These are phyloP conservation scores for Platanista minor DNA, from an alignment of 2,113 vertebrate species.

Conservation along the genomic window DNA sequence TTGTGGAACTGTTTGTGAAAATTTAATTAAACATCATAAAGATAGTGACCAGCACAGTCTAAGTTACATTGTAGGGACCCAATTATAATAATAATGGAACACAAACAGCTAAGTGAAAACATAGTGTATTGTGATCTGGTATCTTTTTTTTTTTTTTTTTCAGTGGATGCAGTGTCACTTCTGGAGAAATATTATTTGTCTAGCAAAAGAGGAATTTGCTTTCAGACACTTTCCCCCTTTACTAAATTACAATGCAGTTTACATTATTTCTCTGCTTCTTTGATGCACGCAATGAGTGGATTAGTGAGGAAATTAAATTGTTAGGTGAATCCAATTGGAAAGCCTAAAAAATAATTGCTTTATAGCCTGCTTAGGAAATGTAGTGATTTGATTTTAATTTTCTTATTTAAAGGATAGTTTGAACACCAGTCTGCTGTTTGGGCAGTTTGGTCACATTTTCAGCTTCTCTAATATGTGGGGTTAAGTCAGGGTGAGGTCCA, in stretches of 20 bases:
- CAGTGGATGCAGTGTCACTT: background rate
- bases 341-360: background rate
- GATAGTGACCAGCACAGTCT: background rate
- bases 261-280: slow-evolving; percentile 19
- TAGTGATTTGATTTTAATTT: slow-evolving; percentile 17
- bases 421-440: background rate
- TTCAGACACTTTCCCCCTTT: background rate
- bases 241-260: slow-evolving; percentile 1
- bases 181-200: background rate
- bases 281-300: background rate
- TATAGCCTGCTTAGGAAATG: background rate
- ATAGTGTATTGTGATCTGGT: background rate
- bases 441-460: background rate
- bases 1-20: slow-evolving; percentile 15
- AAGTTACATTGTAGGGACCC: background rate
- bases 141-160: background rate
- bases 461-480: background rate
- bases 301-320: background rate
- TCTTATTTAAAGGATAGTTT: background rate
- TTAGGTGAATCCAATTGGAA: background rate
- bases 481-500: background rate
- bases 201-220: slow-evolving; percentile 8
- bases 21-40: slow-evolving; percentile 43
- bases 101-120: slow-evolving; percentile 16
- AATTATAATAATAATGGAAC: slow-evolving; percentile 33